A percentile compares a stretch with the other conserved stretches of the same genome.
Evolutionary conservation across 2,113 vertebrate species (phyloP).

Genomic region (Bos indicus): DNA sequence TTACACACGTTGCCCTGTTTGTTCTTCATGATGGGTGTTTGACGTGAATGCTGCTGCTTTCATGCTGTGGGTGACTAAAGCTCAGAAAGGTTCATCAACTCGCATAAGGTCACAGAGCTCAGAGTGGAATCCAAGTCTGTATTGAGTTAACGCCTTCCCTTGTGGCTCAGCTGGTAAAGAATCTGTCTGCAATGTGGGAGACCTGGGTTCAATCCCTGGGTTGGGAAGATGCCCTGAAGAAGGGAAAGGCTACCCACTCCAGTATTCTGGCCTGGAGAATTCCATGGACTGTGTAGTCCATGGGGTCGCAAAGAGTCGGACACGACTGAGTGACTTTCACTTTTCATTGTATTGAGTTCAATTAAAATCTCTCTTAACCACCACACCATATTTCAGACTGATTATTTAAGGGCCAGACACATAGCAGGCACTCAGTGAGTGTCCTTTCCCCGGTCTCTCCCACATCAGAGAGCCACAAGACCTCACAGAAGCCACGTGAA

Average conservation of each 20-base stretch:
- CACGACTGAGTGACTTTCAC: neutral
- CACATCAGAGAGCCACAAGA: neutral
- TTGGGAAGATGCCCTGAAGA: neutral
- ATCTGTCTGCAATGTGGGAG: neutral
- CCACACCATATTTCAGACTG: neutral
- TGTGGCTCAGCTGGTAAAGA: neutral
- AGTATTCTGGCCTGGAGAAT: neutral
- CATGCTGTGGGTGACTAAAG: neutral
- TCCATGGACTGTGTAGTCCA: neutral
- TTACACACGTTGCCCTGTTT: rapidly evolving
- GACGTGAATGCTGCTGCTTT: neutral
- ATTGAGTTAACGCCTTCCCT: neutral
- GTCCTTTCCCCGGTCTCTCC: neutral
- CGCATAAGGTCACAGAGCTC: neutral
- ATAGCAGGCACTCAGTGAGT: neutral
- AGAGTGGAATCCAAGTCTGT: neutral
- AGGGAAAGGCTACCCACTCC: neutral
- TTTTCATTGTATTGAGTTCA: neutral
- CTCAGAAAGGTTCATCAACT: neutral
- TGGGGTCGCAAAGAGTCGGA: neutral
- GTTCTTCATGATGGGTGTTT: neutral
- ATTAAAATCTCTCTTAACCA: neutral
- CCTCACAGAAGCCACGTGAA: neutral
- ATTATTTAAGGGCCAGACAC: neutral
- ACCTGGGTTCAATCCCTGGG: neutral